Evolutionary conservation across 2,888 invertebrate species (phyloP).

Genomic region (Altica lythri): DNA sequence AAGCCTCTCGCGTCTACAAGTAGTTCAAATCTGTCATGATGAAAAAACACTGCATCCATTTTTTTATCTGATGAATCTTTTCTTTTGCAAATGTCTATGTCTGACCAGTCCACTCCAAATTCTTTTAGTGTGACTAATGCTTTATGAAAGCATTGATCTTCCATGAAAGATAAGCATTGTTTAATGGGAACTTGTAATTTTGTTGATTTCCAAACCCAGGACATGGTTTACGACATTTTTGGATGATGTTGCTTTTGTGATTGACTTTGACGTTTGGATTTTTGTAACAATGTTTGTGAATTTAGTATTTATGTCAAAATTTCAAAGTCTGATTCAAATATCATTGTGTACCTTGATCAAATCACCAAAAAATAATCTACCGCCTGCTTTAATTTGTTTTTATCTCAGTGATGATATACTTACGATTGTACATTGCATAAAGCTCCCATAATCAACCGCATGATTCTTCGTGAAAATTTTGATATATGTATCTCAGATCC

Average conservation of each 20-base stretch:
- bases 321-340: too few relatives aligned
- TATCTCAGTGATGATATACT: too few relatives aligned
- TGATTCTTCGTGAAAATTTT: too few relatives aligned
- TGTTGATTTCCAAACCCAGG: constrained; percentile 21
- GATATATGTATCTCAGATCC: too few relatives aligned
- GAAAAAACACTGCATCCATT: constrained; percentile 35
- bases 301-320: too few relatives aligned
- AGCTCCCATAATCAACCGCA: too few relatives aligned
- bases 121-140: constrained; percentile 24
- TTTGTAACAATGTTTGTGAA: too few relatives aligned
- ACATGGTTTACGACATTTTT: constrained; percentile 22
- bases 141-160: constrained; percentile 26
- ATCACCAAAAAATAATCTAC: too few relatives aligned
- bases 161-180: constrained; percentile 26
- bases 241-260: background rate
- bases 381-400: too few relatives aligned
- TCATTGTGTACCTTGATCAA: too few relatives aligned
- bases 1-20: constrained; percentile 44
- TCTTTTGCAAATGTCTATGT: constrained; percentile 4
- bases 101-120: constrained; percentile 22
- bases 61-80: background rate
- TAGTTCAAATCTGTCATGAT: constrained; percentile 33
- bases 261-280: too few relatives aligned
- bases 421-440: too few relatives aligned
- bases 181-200: constrained; percentile 27